These are phyloP conservation scores for Asobara japonica DNA, from an alignment of 1,140 invertebrate species.

Conservation along the genomic window DNA sequence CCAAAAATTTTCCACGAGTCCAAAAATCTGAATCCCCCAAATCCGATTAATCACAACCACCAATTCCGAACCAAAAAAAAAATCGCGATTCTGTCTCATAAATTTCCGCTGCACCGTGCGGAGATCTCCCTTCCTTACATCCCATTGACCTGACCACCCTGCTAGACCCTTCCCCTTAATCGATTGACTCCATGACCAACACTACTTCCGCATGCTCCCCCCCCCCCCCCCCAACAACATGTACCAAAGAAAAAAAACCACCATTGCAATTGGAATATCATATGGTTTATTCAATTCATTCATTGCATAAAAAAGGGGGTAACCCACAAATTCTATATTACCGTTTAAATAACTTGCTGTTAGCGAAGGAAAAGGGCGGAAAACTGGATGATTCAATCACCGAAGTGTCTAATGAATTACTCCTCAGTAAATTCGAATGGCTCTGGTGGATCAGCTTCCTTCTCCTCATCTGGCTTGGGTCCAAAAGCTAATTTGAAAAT, in stretches of 20 bases:
- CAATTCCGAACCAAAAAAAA: no score
- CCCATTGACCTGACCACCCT: no score
- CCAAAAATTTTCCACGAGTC: no score
- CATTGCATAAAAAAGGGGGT: neutral
- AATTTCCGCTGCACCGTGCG: no score
- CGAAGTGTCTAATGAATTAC: slow-evolving; percentile 59
- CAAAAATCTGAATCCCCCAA: no score
- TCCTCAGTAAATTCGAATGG: slow-evolving; percentile 96
- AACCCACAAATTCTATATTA: neutral
- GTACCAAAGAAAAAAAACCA: neutral
- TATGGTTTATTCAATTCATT: neutral
- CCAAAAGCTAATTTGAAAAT: slow-evolving; percentile 78
- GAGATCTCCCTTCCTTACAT: no score
- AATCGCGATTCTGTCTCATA: no score
- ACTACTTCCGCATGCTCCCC: no score
- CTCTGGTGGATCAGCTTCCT: slow-evolving; percentile 96
- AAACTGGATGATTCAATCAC: neutral
- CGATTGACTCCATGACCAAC: no score
- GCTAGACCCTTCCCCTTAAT: no score
- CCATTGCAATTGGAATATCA: neutral
- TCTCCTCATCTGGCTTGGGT: slow-evolving; percentile 93
- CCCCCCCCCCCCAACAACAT: no score
- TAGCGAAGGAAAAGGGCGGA: neutral
- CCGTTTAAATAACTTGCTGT: neutral
- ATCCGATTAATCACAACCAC: no score